Base-by-base conservation (phyloP, 2,113 vertebrate species). In the Takifugu bimaculatus region DNA sequence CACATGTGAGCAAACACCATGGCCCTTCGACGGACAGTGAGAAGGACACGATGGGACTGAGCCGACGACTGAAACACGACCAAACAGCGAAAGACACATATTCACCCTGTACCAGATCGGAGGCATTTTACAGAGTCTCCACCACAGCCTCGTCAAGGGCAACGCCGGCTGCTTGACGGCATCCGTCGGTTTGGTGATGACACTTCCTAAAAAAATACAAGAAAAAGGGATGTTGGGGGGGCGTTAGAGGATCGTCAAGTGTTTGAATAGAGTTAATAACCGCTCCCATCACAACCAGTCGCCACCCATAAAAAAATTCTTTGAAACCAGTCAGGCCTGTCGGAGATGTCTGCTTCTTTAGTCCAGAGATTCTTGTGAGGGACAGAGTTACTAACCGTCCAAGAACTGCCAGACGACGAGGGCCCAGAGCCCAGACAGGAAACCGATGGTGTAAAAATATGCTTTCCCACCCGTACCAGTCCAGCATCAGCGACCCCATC, bases 1-100 rank as follows among this genome's bases (percentile, higher is more conserved):
- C 91, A 94, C 48, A 94, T 85, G 83, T 97, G 95, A 57, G 94
- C 85, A 0, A 93, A 48, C 53, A 96, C 82, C 83, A 92, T 93
- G 25, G 94, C 92, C 92, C 95, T 97, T 69, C 25, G 49, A 56
- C 32, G 57, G 10, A 26, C 7, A 13, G 5, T 13, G 3, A 27
- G 12, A 12, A 48, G 2, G 35, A 7, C 54, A 11, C 61, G 15
- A 26, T 9, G 20, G 4, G 1, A 27, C 60, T 0, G 60, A 13
- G 13, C 15, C 28, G 6, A 12, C 15, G 35, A 25, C 3, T 14
- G 5, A 3, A 27, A 43, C 2, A 26, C 44, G 44, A 12, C 14
- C 45, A 42, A 28, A 62, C 1, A 26, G 9, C 50, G 15, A 28
- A n/a, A 26, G 26, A 44, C 27, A 12, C 57, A 2, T 29, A 1